Conservation (phyloP, 1,140 invertebrate genomes). For the Archivesica marissinica region DNA sequence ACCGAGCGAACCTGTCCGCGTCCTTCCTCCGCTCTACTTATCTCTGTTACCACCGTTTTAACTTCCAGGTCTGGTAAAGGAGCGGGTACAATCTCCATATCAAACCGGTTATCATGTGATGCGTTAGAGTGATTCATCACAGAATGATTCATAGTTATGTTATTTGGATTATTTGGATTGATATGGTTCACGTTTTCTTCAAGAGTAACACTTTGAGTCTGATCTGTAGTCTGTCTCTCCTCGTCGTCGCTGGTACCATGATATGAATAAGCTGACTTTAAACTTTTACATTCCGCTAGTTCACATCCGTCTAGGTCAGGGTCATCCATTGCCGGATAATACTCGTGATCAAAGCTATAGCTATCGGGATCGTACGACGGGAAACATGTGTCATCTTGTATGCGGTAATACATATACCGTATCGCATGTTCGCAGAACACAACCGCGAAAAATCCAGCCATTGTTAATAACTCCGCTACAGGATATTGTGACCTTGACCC, state of each 20-base stretch:
- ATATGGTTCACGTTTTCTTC: slow-evolving; percentile 6
- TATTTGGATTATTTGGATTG: slow-evolving; percentile 21
- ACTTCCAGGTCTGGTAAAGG: slow-evolving; percentile 76
- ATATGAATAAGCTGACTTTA: slow-evolving; percentile 51
- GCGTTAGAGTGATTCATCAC: neutral
- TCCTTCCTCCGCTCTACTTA: slow-evolving; percentile 72
- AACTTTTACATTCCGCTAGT: slow-evolving; percentile 66
- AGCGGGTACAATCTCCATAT: slow-evolving; percentile 70
- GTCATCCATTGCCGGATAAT: slow-evolving; percentile 45
- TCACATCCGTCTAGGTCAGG: slow-evolving; percentile 23
- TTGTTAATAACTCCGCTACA: slow-evolving; percentile 85
- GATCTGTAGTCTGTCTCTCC: neutral
- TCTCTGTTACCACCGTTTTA: slow-evolving; percentile 76
- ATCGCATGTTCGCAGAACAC: slow-evolving; percentile 86
- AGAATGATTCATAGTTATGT: slow-evolving; percentile 3
- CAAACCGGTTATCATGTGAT: slow-evolving; percentile 35
- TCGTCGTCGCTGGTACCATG: neutral
- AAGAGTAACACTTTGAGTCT: neutral
- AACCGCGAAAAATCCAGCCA: slow-evolving; percentile 86
- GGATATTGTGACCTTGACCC: slow-evolving; percentile 84
- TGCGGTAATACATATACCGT: slow-evolving; percentile 66
- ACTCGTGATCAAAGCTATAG: slow-evolving; percentile 48
- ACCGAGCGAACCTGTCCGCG: slow-evolving; percentile 76
- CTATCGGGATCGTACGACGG: slow-evolving; percentile 44
- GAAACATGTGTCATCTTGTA: slow-evolving; percentile 54